Evolutionary conservation across 2,797 vertebrate genomes (phyloP), one percentile per base, ranked within the genome.

Genomic region (Fratercula arctica): DNA sequence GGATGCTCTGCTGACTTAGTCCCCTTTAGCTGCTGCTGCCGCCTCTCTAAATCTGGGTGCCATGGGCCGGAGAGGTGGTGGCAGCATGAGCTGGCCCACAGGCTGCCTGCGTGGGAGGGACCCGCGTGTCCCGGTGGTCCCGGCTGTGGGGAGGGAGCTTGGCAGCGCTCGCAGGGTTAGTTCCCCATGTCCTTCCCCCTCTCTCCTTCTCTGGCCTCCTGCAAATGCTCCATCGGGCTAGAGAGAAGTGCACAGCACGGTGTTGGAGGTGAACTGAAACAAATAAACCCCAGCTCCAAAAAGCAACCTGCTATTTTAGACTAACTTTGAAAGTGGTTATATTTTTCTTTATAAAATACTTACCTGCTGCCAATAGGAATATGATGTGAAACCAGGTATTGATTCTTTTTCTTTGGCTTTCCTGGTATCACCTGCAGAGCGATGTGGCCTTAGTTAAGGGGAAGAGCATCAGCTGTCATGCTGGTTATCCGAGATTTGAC

Each of bases 221-320:
- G 43, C n/a, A 28, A 13, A 11, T 2, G n/a, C n/a, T 63, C 69
- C 3, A 5, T 3, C 14, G 19, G 57, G 68, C 57, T 89, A 81
- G 16, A 64, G 80, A 37, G 60, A 12, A 3, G 3, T 0, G n/a
- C n/a, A 8, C 15, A 17, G 41, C 46, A 1, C 0, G 2, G 29
- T 7, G 11, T 14, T 37, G 14, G 68, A 31, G 13, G 11, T 0
- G 31, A 79, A 69, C 9, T 8, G 13, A 61, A 67, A 6, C 28
- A 68, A 64, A 72, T 35, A 33, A 50, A 25, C 24, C 13, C 17
- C 12, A 15, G 20, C 20, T 64, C 20, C 50, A 35, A 21, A 79
- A 35, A 50, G 21, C 5, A n/a, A 18, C 11, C 1, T 0, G 11
- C 26, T 43, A 6, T 13, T 33, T 31, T 2, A 31, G 54, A 33